A percentile compares a stretch with the other conserved stretches of the same genome.
Conservation (phyloP, 2,797 vertebrate species). For the Cephalopachus bancanus region DNA sequence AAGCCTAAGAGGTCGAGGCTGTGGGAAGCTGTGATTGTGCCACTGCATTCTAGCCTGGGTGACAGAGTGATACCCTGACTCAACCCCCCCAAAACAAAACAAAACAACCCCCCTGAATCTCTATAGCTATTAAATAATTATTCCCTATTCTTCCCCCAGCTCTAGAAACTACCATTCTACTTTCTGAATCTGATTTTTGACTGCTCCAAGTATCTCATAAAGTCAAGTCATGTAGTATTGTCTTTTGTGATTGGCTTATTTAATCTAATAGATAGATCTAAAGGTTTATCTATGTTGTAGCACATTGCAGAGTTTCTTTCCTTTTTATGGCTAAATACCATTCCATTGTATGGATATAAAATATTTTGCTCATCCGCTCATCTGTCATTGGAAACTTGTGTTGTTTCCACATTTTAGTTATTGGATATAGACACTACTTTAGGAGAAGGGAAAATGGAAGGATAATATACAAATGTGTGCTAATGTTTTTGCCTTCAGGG, state of each 20-base stretch:
- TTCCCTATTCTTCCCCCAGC: no score
- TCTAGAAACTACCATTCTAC: not conserved
- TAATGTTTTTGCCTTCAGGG: not conserved
- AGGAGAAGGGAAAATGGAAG: not conserved
- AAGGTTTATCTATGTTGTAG: not conserved
- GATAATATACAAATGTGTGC: slow-evolving; percentile 16
- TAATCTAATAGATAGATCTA: not conserved
- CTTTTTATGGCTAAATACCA: not conserved
- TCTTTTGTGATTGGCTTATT: not conserved
- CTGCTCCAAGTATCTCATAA: not conserved
- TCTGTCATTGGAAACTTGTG: not conserved
- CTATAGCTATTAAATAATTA: not conserved
- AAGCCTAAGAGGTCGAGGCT: no score
- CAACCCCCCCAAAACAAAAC: no score
- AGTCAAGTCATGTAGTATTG: not conserved
- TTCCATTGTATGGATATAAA: not conserved
- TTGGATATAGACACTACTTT: not conserved
- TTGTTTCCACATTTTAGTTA: not conserved
- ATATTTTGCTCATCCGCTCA: not conserved
- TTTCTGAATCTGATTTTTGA: not conserved
- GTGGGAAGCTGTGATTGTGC: no score
- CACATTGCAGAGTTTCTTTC: not conserved
- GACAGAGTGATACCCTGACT: no score
- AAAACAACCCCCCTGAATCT: not conserved
- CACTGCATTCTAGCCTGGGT: no score